These are phyloP conservation scores for Coreius guichenoti DNA, from an alignment of 2,797 vertebrate species.

Conservation along the genomic window DNA sequence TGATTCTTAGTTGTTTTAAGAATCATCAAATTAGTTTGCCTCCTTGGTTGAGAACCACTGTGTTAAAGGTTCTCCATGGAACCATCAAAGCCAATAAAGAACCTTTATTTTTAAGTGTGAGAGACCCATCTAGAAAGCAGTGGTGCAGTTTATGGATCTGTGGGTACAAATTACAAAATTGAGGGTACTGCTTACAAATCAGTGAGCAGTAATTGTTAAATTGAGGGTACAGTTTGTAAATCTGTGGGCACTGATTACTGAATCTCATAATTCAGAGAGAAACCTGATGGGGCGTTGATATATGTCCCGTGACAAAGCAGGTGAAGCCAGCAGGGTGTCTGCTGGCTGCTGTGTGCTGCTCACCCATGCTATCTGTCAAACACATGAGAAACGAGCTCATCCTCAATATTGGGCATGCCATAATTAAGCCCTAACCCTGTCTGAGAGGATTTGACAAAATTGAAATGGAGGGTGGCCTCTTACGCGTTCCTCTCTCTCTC, in stretches of 20 bases:
- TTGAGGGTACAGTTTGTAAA: not conserved
- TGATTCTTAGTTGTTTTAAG: too few species aligned
- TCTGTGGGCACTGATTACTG: not conserved
- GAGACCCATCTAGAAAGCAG: not conserved
- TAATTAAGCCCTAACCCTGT: slow-evolving; percentile 82
- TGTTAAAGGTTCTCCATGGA: not conserved
- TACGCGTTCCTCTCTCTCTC: slow-evolving; percentile 47
- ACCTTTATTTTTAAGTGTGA: not conserved
- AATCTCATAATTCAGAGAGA: slow-evolving; percentile 18
- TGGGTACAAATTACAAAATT: slow-evolving; percentile 11
- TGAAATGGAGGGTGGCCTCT: slow-evolving; percentile 70
- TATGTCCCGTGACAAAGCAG: slow-evolving; percentile 40
- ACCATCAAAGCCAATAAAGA: not conserved
- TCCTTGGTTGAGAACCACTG: too few species aligned
- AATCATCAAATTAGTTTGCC: too few species aligned
- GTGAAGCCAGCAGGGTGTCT: slow-evolving; percentile 58
- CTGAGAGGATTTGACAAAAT: slow-evolving; percentile 82
- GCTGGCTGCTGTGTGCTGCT: slow-evolving; percentile 23
- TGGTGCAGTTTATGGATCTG: not conserved
- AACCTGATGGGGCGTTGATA: slow-evolving; percentile 22
- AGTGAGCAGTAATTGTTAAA: not conserved
- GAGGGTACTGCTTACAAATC: not conserved
- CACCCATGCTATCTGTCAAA: slow-evolving; percentile 64
- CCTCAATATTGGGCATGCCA: slow-evolving; percentile 66
- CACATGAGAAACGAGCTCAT: slow-evolving; percentile 63